phyloP scores from a whole-genome alignment of 2,113 vertebrate genomes.

The Cinclus cinclus region DNA sequence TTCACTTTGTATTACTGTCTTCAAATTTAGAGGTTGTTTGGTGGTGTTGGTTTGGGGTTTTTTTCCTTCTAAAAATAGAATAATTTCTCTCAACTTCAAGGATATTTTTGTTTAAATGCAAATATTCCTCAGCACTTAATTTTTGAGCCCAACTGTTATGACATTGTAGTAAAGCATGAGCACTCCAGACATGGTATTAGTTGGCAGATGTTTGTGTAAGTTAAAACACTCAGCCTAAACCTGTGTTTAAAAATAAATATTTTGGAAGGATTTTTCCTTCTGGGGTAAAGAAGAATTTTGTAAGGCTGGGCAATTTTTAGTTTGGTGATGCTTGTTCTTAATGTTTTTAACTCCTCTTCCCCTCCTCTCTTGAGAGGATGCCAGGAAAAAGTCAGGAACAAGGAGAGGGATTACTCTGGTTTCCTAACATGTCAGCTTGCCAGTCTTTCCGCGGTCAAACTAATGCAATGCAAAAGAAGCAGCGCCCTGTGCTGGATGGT shows the following conservation, averaged over 20 bases:
- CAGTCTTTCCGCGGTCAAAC: fast-evolving
- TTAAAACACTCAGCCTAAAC: background rate
- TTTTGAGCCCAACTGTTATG: background rate
- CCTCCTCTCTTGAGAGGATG: background rate
- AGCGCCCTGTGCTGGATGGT: background rate
- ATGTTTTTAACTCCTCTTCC: background rate
- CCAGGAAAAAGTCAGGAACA: background rate
- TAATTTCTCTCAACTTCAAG: background rate
- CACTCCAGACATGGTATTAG: background rate
- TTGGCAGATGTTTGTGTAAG: background rate
- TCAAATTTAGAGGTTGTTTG: background rate
- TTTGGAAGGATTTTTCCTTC: background rate
- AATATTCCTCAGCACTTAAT: background rate
- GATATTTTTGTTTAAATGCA: background rate
- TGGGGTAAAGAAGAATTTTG: background rate
- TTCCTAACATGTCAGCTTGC: background rate
- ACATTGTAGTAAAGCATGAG: background rate
- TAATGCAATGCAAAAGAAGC: background rate
- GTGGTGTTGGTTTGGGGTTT: background rate
- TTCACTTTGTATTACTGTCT: background rate
- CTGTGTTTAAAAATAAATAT: background rate
- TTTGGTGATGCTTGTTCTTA: background rate
- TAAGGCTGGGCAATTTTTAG: background rate
- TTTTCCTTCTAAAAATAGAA: background rate
- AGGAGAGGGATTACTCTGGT: conserved; percentile 1